phyloP scores from a whole-genome alignment of 2,113 vertebrate genomes.

The Actenoides hombroni region DNA sequence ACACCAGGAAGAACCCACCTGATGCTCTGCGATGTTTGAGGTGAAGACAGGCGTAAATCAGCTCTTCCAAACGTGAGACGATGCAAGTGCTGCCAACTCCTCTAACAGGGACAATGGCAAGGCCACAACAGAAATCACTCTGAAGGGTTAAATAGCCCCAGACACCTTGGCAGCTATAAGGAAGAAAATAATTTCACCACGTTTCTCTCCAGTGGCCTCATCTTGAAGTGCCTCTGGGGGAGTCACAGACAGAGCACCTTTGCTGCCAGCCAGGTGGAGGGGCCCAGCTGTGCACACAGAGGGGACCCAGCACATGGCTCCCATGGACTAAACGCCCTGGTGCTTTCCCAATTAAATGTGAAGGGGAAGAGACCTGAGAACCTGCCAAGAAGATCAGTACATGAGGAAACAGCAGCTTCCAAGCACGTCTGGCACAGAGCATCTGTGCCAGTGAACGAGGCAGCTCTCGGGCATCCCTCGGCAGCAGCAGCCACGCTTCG shows the following conservation, averaged over 20 bases:
- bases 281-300: fast-evolving
- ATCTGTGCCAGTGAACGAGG: fast-evolving
- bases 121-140: neutral
- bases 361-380: neutral
- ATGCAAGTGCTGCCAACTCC: fast-evolving
- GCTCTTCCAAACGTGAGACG: neutral
- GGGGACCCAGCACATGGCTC: neutral
- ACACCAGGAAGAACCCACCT: neutral
- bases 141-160: neutral
- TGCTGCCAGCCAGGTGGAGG: neutral
- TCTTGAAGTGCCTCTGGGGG: neutral
- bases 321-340: fast-evolving
- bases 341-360: fast-evolving
- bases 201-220: fast-evolving
- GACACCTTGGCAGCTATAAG: neutral
- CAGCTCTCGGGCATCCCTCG: neutral
- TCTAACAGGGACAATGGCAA: neutral
- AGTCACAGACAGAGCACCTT: neutral
- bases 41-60: neutral
- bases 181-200: neutral
- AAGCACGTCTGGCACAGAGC: fast-evolving
- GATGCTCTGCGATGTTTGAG: fast-evolving
- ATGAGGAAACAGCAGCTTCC: neutral
- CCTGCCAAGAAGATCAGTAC: fast-evolving
- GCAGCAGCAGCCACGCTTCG: neutral